phyloP scores from a whole-genome alignment of 1,140 invertebrate species.

The Cydia splendana region DNA sequence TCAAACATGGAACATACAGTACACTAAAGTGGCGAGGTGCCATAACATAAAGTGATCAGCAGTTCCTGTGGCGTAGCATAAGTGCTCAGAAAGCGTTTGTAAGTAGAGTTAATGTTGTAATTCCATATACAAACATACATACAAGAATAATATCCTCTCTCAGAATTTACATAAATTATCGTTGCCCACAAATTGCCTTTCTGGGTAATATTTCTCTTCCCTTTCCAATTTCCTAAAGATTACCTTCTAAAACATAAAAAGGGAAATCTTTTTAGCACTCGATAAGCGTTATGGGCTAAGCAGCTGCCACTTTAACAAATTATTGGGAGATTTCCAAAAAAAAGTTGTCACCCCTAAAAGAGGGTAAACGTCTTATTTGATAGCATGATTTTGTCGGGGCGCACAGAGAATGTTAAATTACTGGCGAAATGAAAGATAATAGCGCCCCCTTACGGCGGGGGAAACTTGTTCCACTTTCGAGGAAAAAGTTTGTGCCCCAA shows the following conservation, averaged over 20 bases:
- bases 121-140: not conserved
- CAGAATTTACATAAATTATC: constrained; percentile 15
- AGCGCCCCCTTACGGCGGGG: constrained; percentile 61
- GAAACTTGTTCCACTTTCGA: constrained; percentile 56
- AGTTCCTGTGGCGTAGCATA: too few relatives aligned
- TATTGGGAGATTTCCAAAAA: constrained; percentile 73
- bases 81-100: too few relatives aligned
- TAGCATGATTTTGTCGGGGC: constrained; percentile 73
- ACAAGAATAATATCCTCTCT: not conserved
- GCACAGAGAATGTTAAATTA: constrained; percentile 76
- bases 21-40: too few relatives aligned
- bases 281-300: constrained; percentile 75
- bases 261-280: constrained; percentile 67
- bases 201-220: constrained; percentile 46
- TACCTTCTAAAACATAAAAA: constrained; percentile 46
- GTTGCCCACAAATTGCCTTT: constrained; percentile 25
- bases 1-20: too few relatives aligned
- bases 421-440: constrained; percentile 78
- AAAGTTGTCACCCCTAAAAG: constrained; percentile 70
- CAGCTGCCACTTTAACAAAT: constrained; percentile 76
- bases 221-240: constrained; percentile 39
- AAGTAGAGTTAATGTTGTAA: not conserved
- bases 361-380: constrained; percentile 70
- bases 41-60: too few relatives aligned
- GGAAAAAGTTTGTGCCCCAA: constrained; percentile 69